phyloP scores from a whole-genome alignment of 2,113 vertebrate species.

The Petroica traversi region DNA sequence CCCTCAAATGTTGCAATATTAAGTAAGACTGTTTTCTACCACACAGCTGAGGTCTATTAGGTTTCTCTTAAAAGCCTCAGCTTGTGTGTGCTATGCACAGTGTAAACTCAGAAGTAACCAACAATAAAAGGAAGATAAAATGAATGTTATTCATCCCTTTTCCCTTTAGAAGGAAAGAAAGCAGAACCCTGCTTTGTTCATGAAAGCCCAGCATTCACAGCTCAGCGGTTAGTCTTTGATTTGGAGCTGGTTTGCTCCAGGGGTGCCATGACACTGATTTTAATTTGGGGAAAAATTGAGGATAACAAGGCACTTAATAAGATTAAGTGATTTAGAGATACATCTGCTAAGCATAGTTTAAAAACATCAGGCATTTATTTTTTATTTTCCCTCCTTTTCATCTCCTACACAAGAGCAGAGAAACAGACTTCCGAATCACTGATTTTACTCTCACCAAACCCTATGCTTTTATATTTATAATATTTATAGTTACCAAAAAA shows the following conservation, averaged over 20 bases:
- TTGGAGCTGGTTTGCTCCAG: not conserved
- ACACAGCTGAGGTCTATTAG: not conserved
- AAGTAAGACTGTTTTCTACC: not conserved
- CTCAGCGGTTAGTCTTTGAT: conserved; percentile 46
- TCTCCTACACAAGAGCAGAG: not conserved
- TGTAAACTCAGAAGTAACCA: not conserved
- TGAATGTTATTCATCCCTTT: not conserved
- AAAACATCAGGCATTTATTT: not conserved
- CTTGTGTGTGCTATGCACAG: not conserved
- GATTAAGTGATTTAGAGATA: conserved; percentile 52
- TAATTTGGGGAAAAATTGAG: not conserved
- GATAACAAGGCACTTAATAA: conserved; percentile 36
- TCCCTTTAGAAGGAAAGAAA: not conserved
- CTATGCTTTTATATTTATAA: not conserved
- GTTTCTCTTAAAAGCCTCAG: not conserved
- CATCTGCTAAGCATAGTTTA: not conserved
- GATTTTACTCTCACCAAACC: not conserved
- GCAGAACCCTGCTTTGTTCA: not conserved
- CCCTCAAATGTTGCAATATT: not conserved
- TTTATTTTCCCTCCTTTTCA: not conserved
- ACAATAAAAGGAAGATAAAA: not conserved
- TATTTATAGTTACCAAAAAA: not conserved
- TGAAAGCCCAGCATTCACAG: not conserved
- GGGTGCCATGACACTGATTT: not conserved
- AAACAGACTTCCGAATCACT: not conserved